Conservation (phyloP, 2,888 invertebrate species). For the Drosophila infuscata region DNA sequence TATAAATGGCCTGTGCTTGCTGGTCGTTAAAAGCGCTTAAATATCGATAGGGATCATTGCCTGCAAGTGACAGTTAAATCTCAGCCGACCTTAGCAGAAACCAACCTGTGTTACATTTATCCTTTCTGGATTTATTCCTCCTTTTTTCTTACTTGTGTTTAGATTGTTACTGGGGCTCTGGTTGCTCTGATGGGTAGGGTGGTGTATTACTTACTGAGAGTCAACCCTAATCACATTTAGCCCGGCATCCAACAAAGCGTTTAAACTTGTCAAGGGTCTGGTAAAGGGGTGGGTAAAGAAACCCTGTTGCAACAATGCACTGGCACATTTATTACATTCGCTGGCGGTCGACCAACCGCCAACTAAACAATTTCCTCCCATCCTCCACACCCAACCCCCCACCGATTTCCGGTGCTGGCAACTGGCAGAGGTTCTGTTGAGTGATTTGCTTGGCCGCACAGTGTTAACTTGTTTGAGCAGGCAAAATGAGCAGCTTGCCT, state of each 20-base stretch:
- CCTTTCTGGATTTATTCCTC: conserved; percentile 1
- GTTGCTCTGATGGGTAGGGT: background rate
- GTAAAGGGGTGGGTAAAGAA: background rate
- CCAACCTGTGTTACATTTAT: conserved; percentile 4
- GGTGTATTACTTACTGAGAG: conserved; percentile 23
- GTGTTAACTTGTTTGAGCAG: conserved; percentile 59
- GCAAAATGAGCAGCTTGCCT: conserved; percentile 41
- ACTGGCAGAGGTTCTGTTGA: conserved; percentile 53
- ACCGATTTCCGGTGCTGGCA: background rate
- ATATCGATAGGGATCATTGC: conserved; percentile 74
- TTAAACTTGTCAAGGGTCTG: conserved; percentile 52
- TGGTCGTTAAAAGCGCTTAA: conserved; percentile 74
- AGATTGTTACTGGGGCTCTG: conserved; percentile 5
- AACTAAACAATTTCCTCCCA: background rate
- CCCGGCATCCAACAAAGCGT: conserved; percentile 27
- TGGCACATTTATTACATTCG: conserved; percentile 69
- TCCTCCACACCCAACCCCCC: background rate
- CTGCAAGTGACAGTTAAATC: conserved; percentile 58
- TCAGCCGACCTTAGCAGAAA: conserved; percentile 26
- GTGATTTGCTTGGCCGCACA: conserved; percentile 66
- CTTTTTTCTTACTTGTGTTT: background rate
- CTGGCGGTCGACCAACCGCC: conserved; percentile 33
- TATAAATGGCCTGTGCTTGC: conserved; percentile 32
- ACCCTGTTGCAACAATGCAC: conserved; percentile 57
- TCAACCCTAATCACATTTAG: conserved; percentile 64